These are phyloP conservation scores for Narcine bancroftii DNA, from an alignment of 2,113 vertebrate species.

Conservation along the genomic window DNA sequence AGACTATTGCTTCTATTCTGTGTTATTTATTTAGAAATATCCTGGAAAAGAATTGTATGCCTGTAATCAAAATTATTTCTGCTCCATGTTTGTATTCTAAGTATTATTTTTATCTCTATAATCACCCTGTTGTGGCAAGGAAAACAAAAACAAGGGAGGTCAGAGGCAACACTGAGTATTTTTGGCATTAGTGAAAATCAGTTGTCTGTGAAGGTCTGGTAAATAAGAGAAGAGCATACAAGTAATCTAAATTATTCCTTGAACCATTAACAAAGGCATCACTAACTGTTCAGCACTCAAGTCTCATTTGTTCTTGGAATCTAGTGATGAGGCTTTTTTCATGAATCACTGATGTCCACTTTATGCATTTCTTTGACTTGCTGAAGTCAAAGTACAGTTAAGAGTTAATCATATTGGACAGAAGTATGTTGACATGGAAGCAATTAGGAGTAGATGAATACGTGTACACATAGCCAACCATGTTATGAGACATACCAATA, in stretches of 20 bases:
- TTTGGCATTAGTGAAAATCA: background rate
- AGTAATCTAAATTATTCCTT: background rate
- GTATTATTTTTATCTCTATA: background rate
- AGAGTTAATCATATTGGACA: background rate
- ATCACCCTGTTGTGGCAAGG: background rate
- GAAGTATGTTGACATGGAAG: background rate
- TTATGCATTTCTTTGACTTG: background rate
- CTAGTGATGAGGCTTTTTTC: background rate
- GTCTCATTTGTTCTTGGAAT: background rate
- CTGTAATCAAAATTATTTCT: background rate
- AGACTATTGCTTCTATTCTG: background rate
- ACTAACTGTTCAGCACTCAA: background rate
- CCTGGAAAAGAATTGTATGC: background rate
- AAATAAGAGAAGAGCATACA: background rate
- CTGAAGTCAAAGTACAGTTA: background rate
- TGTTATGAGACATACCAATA: background rate
- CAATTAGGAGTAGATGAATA: background rate
- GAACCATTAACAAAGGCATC: too few species aligned
- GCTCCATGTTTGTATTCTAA: background rate
- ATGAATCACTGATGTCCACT: background rate
- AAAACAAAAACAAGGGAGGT: background rate
- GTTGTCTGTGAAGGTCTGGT: background rate
- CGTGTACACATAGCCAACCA: background rate
- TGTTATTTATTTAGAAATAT: conserved; percentile 4
- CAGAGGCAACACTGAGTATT: background rate